Evolutionary conservation across 2,797 vertebrate genomes (phyloP).

Genomic region (Pelobates cultripes): DNA sequence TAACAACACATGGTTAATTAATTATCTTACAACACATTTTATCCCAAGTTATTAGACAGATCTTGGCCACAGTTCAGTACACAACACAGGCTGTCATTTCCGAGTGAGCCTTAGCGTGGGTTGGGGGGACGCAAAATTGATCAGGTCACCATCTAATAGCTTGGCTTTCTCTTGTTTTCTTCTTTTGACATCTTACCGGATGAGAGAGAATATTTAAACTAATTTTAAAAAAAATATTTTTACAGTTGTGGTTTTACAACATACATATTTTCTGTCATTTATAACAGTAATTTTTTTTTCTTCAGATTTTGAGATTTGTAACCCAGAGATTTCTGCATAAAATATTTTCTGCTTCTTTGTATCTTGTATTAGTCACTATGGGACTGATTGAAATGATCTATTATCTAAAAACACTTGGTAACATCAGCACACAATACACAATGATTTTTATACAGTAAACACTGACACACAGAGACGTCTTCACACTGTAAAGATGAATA

Average conservation of each 20-base stretch:
- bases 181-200: background rate
- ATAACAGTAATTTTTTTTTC: too few relatives aligned
- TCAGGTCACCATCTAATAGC: background rate
- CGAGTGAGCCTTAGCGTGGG: background rate
- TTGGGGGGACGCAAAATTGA: background rate
- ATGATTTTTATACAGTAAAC: background rate
- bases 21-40: background rate
- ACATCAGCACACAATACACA: constrained; percentile 20
- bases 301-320: too few relatives aligned
- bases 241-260: too few relatives aligned
- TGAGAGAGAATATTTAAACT: background rate
- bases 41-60: background rate
- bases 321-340: background rate
- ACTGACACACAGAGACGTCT: too few relatives aligned
- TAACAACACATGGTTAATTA: background rate
- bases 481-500: constrained; percentile 3
- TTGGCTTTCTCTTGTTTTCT: background rate
- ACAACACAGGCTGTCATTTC: background rate
- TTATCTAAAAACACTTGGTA: constrained; percentile 23
- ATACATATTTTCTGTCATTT: too few relatives aligned
- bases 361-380: background rate
- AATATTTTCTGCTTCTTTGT: background rate
- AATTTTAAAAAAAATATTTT: too few relatives aligned
- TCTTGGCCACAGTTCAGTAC: background rate
- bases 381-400: too few relatives aligned